These are phyloP conservation scores for Polia nebulosa DNA, from an alignment of 2,888 invertebrate genomes.

Conservation along the genomic window DNA sequence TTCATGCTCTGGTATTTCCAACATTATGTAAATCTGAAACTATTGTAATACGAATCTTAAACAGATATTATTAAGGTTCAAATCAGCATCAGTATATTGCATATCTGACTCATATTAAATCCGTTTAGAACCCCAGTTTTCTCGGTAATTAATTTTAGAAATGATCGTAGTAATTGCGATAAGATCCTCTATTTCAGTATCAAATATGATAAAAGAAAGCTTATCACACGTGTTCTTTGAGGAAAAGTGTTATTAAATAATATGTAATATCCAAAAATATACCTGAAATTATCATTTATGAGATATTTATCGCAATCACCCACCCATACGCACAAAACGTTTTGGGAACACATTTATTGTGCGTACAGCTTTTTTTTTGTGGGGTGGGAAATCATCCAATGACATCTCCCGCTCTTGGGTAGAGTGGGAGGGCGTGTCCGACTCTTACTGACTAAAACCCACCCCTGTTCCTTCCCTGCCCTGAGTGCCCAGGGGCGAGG, in stretches of 20 bases:
- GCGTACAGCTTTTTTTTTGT: too few species aligned
- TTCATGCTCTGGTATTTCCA: conserved; percentile 49
- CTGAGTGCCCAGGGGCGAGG: too few species aligned
- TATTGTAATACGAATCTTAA: conserved; percentile 38
- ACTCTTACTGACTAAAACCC: too few species aligned
- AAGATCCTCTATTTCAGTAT: conserved; percentile 5
- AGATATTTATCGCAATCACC: neutral
- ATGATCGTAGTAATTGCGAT: conserved; percentile 14
- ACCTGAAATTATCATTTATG: neutral
- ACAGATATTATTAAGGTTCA: conserved; percentile 13
- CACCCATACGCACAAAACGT: too few species aligned
- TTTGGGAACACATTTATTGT: too few species aligned
- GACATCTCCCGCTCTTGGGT: too few species aligned
- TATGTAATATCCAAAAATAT: conserved; percentile 1
- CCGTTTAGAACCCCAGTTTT: conserved; percentile 50
- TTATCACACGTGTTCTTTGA: conserved; percentile 20
- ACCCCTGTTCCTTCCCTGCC: too few species aligned
- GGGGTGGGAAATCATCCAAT: too few species aligned
- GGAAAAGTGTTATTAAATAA: conserved; percentile 12
- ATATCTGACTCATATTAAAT: conserved; percentile 51
- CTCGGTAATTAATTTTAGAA: conserved; percentile 58
- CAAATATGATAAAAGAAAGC: conserved; percentile 6
- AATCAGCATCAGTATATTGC: conserved; percentile 7
- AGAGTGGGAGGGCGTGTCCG: too few species aligned
- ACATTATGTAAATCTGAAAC: conserved; percentile 47